Base-by-base conservation (phyloP, 2,797 vertebrate species). In the Tapirus indicus region DNA sequence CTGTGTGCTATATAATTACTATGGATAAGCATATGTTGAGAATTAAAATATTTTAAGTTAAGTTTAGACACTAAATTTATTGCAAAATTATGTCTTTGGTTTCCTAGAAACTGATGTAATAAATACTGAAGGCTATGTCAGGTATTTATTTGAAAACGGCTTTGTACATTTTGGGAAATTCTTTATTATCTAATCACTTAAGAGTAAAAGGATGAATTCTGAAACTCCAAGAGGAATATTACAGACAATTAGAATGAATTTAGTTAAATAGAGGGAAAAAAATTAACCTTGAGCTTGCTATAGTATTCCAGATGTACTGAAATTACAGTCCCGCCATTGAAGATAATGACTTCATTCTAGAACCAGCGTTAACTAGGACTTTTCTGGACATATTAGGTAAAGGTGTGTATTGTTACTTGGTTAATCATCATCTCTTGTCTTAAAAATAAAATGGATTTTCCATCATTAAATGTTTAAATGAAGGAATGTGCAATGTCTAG, bases 1-100 rank as follows among this genome's bases (percentile, higher is more conserved):
- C 64, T 85, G 47, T 88, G 32, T 84, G 74, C 25, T 94, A 23
- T 69, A 18, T 96, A 93, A 96, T 95, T 96, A 62, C 44, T 64
- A n/a, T 64, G 32, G 38, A 85, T 56, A 82, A 91, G 38, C 82
- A 96, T 88, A 94, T 82, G 79, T 82, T 88, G 78, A 25, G 62
- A 96, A 95, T 96, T 93, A 95, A 97, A 96, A 91, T 95, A 96
- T 88, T 96, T 98, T 74, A 74, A 75, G 54, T 92, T 86, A 97
- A 79, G 60, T 77, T 85, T 96, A 96, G 74, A 69, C 29, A 64
- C 35, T 66, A 96, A 75, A 95, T 96, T 95, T 95, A 91, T 69
- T 84, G 18, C 41, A 79, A 80, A 91, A 97, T 94, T 96, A 93
- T 92, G 35, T 94, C 74, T 91, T 96, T 93, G 18, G 35, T 93